Evolutionary conservation across 2,888 invertebrate genomes (phyloP).

Genomic region (Lochmaea capreae): DNA sequence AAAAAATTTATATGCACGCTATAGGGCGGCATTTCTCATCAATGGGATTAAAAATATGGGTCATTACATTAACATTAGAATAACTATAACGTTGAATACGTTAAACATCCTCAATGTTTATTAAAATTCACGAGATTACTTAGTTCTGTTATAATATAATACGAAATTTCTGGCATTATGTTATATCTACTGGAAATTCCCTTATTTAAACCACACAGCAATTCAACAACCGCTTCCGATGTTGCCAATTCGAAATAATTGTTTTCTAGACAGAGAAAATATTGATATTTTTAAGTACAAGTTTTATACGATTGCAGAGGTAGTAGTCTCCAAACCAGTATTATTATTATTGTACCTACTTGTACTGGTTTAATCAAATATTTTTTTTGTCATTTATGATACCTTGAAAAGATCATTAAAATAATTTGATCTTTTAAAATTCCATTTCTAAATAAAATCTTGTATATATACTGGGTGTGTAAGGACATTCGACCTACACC

Average conservation of each 20-base stretch:
- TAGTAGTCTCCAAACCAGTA: not conserved
- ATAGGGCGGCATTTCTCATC: no score
- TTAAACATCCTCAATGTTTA: no score
- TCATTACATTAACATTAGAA: no score
- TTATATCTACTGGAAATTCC: not conserved
- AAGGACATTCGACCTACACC: not conserved
- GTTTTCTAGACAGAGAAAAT: no score
- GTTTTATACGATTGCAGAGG: not conserved
- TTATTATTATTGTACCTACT: not conserved
- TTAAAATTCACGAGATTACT: no score
- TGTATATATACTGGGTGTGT: not conserved
- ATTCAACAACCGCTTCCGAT: no score
- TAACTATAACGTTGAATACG: no score
- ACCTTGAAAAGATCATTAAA: not conserved
- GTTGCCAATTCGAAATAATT: not conserved
- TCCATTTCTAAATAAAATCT: constrained; percentile 2
- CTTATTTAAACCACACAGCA: not conserved
- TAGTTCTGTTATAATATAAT: not conserved
- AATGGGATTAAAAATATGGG: no score
- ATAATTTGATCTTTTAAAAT: not conserved
- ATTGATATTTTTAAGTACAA: not conserved
- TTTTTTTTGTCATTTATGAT: not conserved
- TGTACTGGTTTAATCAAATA: not conserved
- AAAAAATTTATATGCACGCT: no score
- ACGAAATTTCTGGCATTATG: not conserved